Evolutionary conservation across 2,113 vertebrate genomes (phyloP), one percentile per base, ranked within the genome.

Genomic region (Otocyon megalotis): DNA sequence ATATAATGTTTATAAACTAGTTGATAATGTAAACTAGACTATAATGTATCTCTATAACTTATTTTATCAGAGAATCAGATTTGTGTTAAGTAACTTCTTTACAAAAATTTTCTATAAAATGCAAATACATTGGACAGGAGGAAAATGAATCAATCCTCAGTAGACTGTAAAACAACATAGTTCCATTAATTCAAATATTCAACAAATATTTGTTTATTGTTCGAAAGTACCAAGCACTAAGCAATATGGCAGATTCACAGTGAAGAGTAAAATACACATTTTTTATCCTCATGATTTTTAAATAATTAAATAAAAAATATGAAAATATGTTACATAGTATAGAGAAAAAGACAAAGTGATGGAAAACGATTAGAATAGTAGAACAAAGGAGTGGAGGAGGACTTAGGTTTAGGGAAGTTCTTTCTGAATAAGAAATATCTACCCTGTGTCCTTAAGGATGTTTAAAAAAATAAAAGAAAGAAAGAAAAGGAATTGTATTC

Each of bases 301-400:
- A 88, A 16, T 48, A 69, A 50, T n/a, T 24, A 48, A 54, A 53
- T 12, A 56, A 74, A 14, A 48, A 37, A 43, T 53, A 60, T 11
- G 11, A 67, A 92, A 74, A 79, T 82, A 0, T 3, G 16, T 48
- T 71, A 43, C 0, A 43, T n/a, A 71, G 65, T 62, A 53, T 16
- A 28, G 53, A 93, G 35, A 24, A 76, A 83, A 71, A 76, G 12
- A 8, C 10, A 54, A 77, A 92, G 9, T 79, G 7, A 48, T 63
- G 48, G 37, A 4, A 67, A 83, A 15, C 24, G 3, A 84, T 37
- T 54, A 86, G 81, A 54, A 71, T 48, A 67, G 20, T 4, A 84
- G 15, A 90, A 43, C 4, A 60, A 80, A 0, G 26, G 0, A 65
- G 4, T 81, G 1, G 4, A 62, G 0, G 1, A 35, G 0, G 24